Evolutionary conservation across 1,140 invertebrate species (phyloP), one percentile per base, ranked within the genome.

Genomic region (Mercenaria mercenaria): DNA sequence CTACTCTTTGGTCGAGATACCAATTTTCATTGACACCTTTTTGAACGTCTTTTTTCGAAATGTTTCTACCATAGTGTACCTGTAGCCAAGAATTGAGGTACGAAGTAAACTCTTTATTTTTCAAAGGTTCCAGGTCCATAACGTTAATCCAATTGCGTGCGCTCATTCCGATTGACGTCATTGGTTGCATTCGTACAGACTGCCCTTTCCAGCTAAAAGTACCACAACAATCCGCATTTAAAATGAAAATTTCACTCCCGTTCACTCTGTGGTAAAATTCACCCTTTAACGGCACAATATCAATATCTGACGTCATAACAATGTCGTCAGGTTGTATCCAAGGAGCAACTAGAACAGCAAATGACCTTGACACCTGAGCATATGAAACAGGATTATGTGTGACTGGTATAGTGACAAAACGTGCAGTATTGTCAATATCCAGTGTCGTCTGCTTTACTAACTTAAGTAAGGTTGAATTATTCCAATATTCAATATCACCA

Each of bases 271-370:
- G 34, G 34, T 39, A 72, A 72, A 72, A 39, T 23, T 13, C 23
- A 4, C 34, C 15, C 13, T 39, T 72, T n/a, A 72, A n/a, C 37
- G 67, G 67, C 23, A 72, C 26, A 1, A 72, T 37, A 20, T 72
- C 67, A 6, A 72, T 26, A 41, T 72, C 67, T 37, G 67, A 72
- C 26, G 67, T 72, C 67, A 72, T 72, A 72, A 72, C 34, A 18
- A 72, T 72, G 15, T 72, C 67, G 32, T 72, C 67, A 20, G 67
- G 34, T 3, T 23, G 3, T 20, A 72, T 3, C 67, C 67, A 72
- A 18, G 2, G 3, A 15, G 67, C 37, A 20, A 37, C 15, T 39
- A 39, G 1, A n/a, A 26, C 29, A 23, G 23, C 13, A 34, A 72
- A 72, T 34, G 23, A 72, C 34, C 67, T 37, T 39, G 67, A 72